Evolutionary conservation across 1,140 invertebrate species (phyloP), one percentile per base, ranked within the genome.

Genomic region (Plectrocnemia conspersa): DNA sequence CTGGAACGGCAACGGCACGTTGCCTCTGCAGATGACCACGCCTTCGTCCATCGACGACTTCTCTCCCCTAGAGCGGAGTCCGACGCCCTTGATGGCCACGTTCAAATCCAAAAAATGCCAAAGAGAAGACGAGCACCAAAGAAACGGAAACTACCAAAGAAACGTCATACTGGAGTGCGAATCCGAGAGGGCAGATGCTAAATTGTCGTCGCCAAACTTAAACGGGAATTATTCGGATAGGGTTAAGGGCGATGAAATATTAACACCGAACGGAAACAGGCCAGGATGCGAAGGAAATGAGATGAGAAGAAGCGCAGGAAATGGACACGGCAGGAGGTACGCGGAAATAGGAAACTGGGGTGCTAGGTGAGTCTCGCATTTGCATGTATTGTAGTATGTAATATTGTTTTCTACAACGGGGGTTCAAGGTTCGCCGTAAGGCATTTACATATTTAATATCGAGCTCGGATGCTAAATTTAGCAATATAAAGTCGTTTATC

Each of bases 341-440:
- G 74, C 74, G 41, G 74, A 76, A 64, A 76, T 76, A 62, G 74
- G 74, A 64, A 75, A 76, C 69, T 76, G 73, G 73, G 73, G 65
- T 64, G 70, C 74, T 68, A 76, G 73, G 59, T 61, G 47, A 61
- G 59, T 56, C 24, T 11, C 10, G 22, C 38, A n/a, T 19, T 40
- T 38, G 19, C 10, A 24, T 45, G 16, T 33, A 15, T 48, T 48
- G 46, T 48, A 25, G 11, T 13, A 7, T 38, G 35, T 16, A 38
- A 38, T 38, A 38, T 38, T 38, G 35, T 38, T 38, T 38, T n/a
- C n/a, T n/a, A n/a, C n/a, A n/a, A n/a, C n/a, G n/a, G n/a, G n/a
- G n/a, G n/a, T 10, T 38, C 35, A 38, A 38, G 35, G 35, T 38
- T 38, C 13, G 10, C 18, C 35, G 10, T 38, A 16, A 38, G 10